phyloP scores from a whole-genome alignment of 2,113 vertebrate genomes.

The Tupaia chinensis region DNA sequence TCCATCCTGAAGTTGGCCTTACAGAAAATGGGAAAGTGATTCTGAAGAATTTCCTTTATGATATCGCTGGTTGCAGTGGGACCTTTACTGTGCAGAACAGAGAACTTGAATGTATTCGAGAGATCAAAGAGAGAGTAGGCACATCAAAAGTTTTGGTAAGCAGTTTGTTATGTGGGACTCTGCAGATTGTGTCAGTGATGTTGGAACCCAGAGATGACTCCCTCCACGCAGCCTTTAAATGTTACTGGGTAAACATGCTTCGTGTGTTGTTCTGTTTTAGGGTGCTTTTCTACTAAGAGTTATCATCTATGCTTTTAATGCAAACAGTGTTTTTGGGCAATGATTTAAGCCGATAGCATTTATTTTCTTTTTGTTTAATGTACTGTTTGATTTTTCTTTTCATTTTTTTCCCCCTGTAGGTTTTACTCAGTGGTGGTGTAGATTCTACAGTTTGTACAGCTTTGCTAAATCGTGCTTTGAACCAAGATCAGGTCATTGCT shows the following conservation, averaged over 20 bases:
- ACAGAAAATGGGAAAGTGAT: constrained; percentile 96
- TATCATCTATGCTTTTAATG: neutral
- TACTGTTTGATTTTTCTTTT: neutral
- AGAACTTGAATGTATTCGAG: constrained; percentile 92
- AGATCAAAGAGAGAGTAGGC: constrained; percentile 95
- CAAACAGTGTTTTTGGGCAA: neutral
- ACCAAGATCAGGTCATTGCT: constrained; percentile 96
- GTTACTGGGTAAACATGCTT: neutral
- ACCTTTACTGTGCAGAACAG: constrained; percentile 97
- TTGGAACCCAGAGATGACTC: neutral
- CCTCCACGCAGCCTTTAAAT: neutral
- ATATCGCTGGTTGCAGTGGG: constrained; percentile 95
- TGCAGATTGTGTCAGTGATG: neutral
- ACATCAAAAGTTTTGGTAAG: constrained; percentile 98
- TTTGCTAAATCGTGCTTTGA: constrained; percentile 96
- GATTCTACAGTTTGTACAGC: constrained; percentile 99
- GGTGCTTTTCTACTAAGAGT: neutral
- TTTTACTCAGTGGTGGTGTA: constrained; percentile 97
- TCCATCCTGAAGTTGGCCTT: constrained; percentile 98
- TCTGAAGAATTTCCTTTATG: constrained; percentile 97
- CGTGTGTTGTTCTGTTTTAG: neutral
- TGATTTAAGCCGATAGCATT: neutral
- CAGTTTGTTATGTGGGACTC: neutral
- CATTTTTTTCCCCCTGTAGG: constrained; percentile 84
- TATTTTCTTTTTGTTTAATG: neutral